These are phyloP conservation scores for Mizuhopecten yessoensis DNA, from an alignment of 1,140 invertebrate genomes.

Conservation along the genomic window DNA sequence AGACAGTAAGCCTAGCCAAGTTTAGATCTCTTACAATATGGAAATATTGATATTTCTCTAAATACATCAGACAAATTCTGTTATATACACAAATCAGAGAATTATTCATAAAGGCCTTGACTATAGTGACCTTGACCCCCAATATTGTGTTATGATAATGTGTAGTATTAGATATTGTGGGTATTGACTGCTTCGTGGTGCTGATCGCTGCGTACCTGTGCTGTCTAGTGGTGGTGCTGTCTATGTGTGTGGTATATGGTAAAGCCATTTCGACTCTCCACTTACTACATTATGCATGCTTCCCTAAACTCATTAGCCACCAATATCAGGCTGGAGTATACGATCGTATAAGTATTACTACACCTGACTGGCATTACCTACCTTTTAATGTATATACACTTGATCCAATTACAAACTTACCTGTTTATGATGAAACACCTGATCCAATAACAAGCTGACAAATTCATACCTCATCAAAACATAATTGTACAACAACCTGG, in stretches of 20 bases:
- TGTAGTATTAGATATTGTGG: too few relatives aligned
- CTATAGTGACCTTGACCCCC: too few relatives aligned
- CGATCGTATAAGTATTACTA: neutral
- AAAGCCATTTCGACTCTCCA: neutral
- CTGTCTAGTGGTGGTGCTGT: too few relatives aligned
- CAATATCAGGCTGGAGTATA: neutral
- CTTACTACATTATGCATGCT: neutral
- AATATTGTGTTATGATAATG: too few relatives aligned
- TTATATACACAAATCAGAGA: too few relatives aligned
- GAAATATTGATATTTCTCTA: too few relatives aligned
- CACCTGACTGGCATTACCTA: neutral
- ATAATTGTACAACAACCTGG: neutral
- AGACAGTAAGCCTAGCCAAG: too few relatives aligned
- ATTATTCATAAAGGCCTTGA: too few relatives aligned
- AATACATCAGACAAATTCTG: too few relatives aligned
- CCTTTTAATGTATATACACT: neutral
- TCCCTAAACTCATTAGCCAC: neutral
- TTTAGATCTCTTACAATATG: too few relatives aligned
- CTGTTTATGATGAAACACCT: neutral
- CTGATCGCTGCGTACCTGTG: too few relatives aligned
- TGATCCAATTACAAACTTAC: neutral
- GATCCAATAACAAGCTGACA: neutral
- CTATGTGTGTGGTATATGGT: neutral
- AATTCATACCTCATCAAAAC: slow-evolving; percentile 8
- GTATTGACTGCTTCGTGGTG: too few relatives aligned